These are phyloP conservation scores for Atta texana DNA, from an alignment of 1,140 invertebrate genomes.

Conservation along the genomic window DNA sequence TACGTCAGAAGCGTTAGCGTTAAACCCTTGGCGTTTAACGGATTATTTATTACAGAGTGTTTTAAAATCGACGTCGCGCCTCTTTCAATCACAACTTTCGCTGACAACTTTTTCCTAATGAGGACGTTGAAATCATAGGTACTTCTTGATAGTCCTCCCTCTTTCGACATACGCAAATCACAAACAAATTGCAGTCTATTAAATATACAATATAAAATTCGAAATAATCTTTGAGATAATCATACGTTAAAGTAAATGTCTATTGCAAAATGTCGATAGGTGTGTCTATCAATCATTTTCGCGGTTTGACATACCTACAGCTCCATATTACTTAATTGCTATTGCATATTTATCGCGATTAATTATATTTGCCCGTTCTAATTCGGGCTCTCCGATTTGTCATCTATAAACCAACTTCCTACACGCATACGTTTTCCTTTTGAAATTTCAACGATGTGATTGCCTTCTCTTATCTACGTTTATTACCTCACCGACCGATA, in stretches of 20 bases:
- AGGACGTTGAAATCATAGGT: not conserved
- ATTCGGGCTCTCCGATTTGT: conserved; percentile 31
- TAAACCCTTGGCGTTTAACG: conserved; percentile 25
- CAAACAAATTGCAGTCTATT: conserved; percentile 4
- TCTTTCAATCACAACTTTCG: not conserved
- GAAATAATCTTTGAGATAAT: not conserved
- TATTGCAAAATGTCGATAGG: conserved; percentile 13
- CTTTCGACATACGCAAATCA: not conserved
- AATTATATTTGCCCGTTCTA: conserved; percentile 23
- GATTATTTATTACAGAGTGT: conserved; percentile 27
- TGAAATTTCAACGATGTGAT: conserved; percentile 34
- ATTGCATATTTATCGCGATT: conserved; percentile 49
- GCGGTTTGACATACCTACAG: not conserved
- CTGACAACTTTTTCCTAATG: not conserved
- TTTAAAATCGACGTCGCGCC: conserved; percentile 7
- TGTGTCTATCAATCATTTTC: not conserved
- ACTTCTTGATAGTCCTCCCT: not conserved
- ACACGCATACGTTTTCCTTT: not conserved
- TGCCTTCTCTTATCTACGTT: conserved; percentile 46
- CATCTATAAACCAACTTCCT: not conserved
- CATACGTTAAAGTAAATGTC: not conserved
- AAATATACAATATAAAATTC: not conserved
- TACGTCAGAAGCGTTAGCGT: conserved; percentile 19
- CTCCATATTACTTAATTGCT: conserved; percentile 11
- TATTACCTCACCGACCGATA: conserved; percentile 51